A percentile compares a stretch with the other conserved stretches of the same genome.
phyloP scores from a whole-genome alignment of 2,888 invertebrate genomes.

The Cetonia aurata region DNA sequence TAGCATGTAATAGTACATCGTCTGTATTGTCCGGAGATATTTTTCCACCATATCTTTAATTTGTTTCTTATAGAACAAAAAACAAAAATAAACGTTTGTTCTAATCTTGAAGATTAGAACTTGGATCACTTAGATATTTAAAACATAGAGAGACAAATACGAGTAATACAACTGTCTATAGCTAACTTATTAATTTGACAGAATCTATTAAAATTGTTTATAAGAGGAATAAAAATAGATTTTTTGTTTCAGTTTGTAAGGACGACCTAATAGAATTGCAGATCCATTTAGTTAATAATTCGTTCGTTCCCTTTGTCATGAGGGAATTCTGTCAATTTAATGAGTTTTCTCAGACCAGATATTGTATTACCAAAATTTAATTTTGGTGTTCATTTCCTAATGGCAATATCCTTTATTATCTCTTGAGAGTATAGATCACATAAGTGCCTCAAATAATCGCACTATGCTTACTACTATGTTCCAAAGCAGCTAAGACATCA shows the following conservation, averaged over 20 bases:
- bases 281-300: not conserved
- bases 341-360: slow-evolving; percentile 5
- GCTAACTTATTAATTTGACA: slow-evolving; percentile 12
- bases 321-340: not conserved
- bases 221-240: too few relatives aligned
- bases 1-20: slow-evolving; percentile 11
- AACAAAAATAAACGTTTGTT: slow-evolving; percentile 26
- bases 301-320: too few relatives aligned
- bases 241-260: too few relatives aligned
- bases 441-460: slow-evolving; percentile 69
- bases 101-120: slow-evolving; percentile 15
- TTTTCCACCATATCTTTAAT: slow-evolving; percentile 29
- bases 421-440: slow-evolving; percentile 31
- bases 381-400: slow-evolving; percentile 38
- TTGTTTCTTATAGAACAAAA: slow-evolving; percentile 18
- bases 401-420: slow-evolving; percentile 3
- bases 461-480: slow-evolving; percentile 88
- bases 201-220: too few relatives aligned
- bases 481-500: slow-evolving; percentile 88
- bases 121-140: slow-evolving; percentile 30
- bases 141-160: slow-evolving; percentile 30
- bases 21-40: slow-evolving; percentile 29
- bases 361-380: slow-evolving; percentile 19
- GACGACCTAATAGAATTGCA: not conserved
- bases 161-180: not conserved